Evolutionary conservation across 2,113 vertebrate species (phyloP).

Genomic region (Leucosticte australis): DNA sequence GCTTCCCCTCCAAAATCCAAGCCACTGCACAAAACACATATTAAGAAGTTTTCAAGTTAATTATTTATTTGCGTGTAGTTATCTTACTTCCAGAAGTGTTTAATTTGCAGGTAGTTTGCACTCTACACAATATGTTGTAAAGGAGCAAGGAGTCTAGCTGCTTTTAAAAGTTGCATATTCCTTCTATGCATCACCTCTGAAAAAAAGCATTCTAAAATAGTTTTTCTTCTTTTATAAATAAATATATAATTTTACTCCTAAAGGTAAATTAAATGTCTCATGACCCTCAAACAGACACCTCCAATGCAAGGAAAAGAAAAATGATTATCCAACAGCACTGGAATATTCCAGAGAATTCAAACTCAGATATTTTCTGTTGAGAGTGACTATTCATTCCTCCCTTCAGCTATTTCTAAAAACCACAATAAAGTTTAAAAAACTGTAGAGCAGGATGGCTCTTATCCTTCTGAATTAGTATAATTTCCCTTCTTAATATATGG

Average conservation of each 20-base stretch:
- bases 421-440: neutral
- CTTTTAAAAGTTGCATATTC: neutral
- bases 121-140: neutral
- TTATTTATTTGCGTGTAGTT: neutral
- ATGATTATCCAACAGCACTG: neutral
- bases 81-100: neutral
- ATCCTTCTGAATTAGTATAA: neutral
- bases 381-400: neutral
- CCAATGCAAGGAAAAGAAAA: neutral
- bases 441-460: neutral
- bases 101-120: neutral
- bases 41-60: neutral
- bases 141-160: neutral
- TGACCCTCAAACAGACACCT: neutral
- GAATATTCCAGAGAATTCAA: neutral
- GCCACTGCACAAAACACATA: neutral
- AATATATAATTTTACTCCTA: neutral
- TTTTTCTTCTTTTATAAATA: neutral
- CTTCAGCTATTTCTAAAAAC: neutral
- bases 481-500: neutral
- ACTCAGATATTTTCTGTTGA: neutral
- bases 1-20: neutral
- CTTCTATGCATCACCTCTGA: neutral
- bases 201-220: neutral
- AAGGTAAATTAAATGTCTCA: neutral